Evolutionary conservation across 2,797 vertebrate genomes (phyloP).

Genomic region (Falco peregrinus): DNA sequence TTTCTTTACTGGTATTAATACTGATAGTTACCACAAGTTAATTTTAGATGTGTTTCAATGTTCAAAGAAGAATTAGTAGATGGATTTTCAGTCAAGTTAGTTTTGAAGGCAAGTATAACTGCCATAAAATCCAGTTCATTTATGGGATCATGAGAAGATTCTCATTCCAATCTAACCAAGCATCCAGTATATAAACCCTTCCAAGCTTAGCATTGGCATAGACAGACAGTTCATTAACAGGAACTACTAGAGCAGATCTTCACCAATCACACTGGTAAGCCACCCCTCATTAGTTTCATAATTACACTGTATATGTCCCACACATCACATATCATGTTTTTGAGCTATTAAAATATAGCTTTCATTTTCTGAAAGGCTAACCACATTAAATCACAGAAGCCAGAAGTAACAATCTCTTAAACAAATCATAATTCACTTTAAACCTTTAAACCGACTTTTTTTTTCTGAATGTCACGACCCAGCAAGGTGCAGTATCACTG

Average conservation of each 20-base stretch:
- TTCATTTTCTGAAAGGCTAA: constrained; percentile 71
- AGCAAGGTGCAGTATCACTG: constrained; percentile 30
- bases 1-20: neutral
- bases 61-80: neutral
- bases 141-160: constrained; percentile 12
- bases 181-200: constrained; percentile 41
- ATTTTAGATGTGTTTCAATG: fast-evolving
- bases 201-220: neutral
- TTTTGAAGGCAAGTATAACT: constrained; percentile 3
- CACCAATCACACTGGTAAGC: constrained; percentile 55
- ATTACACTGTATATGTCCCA: constrained; percentile 63
- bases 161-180: constrained; percentile 38
- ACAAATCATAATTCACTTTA: constrained; percentile 47
- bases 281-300: constrained; percentile 70
- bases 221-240: constrained; percentile 49
- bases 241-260: constrained; percentile 40
- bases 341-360: constrained; percentile 59
- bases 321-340: constrained; percentile 57
- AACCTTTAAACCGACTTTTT: neutral
- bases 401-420: constrained; percentile 43
- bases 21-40: neutral
- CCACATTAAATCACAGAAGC: constrained; percentile 57
- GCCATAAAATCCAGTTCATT: constrained; percentile 34
- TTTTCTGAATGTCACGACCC: constrained; percentile 34
- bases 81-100: neutral